These are phyloP conservation scores for Oikopleura vanhoeffeni DNA, from an alignment of 23 tunicate species.

Conservation along the genomic window DNA sequence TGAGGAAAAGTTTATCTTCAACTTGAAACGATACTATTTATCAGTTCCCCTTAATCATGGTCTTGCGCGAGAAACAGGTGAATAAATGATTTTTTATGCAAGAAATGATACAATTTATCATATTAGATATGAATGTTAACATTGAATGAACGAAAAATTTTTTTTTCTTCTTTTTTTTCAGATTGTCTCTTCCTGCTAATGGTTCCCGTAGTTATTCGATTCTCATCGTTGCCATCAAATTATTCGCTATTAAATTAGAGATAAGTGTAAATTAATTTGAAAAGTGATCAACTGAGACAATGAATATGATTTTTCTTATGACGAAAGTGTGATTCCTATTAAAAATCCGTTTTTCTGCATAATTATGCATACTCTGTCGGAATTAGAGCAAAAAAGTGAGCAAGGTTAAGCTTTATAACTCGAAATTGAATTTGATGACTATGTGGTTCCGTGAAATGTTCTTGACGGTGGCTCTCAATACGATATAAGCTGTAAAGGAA, in stretches of 20 bases:
- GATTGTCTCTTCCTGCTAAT: background rate
- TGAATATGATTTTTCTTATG: background rate
- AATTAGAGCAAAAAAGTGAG: background rate
- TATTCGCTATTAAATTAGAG: background rate
- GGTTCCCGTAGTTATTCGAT: background rate
- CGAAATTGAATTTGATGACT: background rate
- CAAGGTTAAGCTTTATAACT: background rate
- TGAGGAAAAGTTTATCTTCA: background rate
- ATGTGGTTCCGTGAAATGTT: background rate
- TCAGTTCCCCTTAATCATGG: background rate
- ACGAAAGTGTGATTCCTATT: background rate
- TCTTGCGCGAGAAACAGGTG: too few species aligned
- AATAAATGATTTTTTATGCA: too few species aligned
- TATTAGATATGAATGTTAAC: too few species aligned
- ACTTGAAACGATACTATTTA: background rate
- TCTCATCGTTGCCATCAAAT: background rate
- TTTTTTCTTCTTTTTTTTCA: too few species aligned
- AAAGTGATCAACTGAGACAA: background rate
- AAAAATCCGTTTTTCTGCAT: background rate
- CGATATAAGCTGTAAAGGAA: background rate
- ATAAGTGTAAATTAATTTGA: background rate
- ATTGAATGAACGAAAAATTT: too few species aligned
- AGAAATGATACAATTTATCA: too few species aligned
- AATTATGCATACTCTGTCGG: background rate
- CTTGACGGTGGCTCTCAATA: background rate